These are phyloP conservation scores for Athalia circularis DNA, from an alignment of 2,888 invertebrate species.

Conservation along the genomic window DNA sequence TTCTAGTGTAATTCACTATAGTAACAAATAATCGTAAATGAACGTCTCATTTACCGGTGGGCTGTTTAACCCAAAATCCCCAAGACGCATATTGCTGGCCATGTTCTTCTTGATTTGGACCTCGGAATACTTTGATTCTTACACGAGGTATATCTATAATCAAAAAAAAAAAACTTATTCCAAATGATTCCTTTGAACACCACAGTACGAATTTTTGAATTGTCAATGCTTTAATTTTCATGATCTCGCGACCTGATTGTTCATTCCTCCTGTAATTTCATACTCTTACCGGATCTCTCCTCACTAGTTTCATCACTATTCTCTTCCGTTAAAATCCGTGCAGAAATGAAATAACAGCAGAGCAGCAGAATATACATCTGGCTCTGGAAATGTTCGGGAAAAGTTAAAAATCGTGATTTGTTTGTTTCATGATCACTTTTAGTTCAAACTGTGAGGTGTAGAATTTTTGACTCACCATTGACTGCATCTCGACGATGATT, in stretches of 20 bases:
- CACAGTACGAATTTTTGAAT: constrained; percentile 14
- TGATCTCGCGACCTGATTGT: no score
- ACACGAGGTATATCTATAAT: constrained; percentile 63
- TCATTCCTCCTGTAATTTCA: neutral
- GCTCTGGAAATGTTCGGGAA: constrained; percentile 12
- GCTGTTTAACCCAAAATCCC: constrained; percentile 71
- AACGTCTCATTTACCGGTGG: constrained; percentile 50
- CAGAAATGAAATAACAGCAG: constrained; percentile 16
- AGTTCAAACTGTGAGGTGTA: neutral
- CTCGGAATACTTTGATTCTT: constrained; percentile 70
- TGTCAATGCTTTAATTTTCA: neutral
- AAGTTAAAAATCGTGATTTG: neutral
- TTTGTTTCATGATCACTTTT: neutral
- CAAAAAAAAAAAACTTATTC: constrained; percentile 20
- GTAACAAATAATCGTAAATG: neutral
- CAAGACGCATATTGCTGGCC: constrained; percentile 66
- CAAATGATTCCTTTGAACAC: constrained; percentile 31
- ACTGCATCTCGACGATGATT: constrained; percentile 25
- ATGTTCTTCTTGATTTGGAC: constrained; percentile 62
- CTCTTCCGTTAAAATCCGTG: neutral
- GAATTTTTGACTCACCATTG: constrained; percentile 18
- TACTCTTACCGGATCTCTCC: constrained; percentile 17
- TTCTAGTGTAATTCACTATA: neutral
- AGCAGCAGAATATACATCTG: constrained; percentile 5
- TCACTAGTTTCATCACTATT: neutral